Evolutionary conservation across 2,797 vertebrate species (phyloP).

Genomic region (Coluber constrictor): DNA sequence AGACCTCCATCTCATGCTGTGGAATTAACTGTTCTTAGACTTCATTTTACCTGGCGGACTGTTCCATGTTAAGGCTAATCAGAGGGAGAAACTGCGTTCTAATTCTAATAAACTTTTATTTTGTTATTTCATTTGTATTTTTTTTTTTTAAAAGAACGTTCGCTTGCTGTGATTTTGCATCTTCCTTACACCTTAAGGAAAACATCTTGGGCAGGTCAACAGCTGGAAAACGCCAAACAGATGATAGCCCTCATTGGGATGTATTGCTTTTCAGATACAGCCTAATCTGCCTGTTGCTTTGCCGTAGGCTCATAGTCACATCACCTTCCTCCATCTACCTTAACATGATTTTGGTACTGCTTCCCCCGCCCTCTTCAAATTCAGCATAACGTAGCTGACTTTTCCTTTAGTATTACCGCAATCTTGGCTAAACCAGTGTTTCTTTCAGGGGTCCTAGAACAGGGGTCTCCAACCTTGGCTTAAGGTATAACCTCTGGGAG

Average conservation of each 20-base stretch:
- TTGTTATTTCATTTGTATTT: conserved; percentile 65
- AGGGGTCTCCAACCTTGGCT: too few species aligned
- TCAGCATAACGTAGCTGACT: not conserved
- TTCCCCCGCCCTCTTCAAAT: not conserved
- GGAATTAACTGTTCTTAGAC: conserved; percentile 69
- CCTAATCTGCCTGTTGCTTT: not conserved
- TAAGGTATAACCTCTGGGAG: too few species aligned
- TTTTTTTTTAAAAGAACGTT: conserved; percentile 28
- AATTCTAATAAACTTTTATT: conserved; percentile 69
- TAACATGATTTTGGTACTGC: not conserved
- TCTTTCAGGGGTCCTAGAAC: not conserved
- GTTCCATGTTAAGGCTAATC: conserved; percentile 61
- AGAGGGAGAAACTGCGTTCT: conserved; percentile 67
- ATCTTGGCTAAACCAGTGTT: not conserved
- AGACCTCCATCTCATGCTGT: conserved; percentile 61
- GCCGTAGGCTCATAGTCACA: not conserved
- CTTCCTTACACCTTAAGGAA: not conserved
- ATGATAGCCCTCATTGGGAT: not conserved
- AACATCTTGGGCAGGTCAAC: not conserved
- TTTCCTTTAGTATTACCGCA: not conserved
- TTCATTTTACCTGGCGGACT: conserved; percentile 70
- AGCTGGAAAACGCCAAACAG: not conserved
- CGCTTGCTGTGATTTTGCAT: not conserved
- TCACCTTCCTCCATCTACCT: not conserved
- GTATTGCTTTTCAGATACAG: not conserved